Evolutionary conservation across 2,888 invertebrate species (phyloP).

Genomic region (Drosophila gaucha): DNA sequence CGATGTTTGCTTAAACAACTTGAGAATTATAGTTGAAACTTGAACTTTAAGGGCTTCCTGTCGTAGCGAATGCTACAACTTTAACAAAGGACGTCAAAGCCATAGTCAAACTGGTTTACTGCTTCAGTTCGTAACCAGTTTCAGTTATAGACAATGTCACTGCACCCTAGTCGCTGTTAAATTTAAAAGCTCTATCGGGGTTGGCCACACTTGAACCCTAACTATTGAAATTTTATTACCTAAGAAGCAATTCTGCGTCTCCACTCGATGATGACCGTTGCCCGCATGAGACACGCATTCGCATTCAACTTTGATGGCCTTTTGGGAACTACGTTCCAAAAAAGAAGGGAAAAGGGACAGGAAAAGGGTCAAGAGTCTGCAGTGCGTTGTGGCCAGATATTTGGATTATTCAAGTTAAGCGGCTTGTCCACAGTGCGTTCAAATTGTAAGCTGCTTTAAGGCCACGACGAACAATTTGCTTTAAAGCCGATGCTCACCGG

Average conservation of each 20-base stretch:
- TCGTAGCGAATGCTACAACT: too few relatives aligned
- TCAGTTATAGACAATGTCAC: slow-evolving; percentile 39
- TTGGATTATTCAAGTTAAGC: slow-evolving; percentile 82
- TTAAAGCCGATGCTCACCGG: slow-evolving; percentile 44
- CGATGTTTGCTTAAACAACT: slow-evolving; percentile 24
- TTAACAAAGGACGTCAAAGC: slow-evolving; percentile 25
- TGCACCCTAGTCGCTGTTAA: slow-evolving; percentile 25
- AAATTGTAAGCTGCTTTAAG: slow-evolving; percentile 74
- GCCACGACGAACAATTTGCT: slow-evolving; percentile 36
- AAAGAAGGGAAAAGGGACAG: neutral
- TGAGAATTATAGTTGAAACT: slow-evolving; percentile 51
- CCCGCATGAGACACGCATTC: slow-evolving; percentile 53
- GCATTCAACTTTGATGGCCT: slow-evolving; percentile 50
- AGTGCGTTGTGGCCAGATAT: slow-evolving; percentile 77
- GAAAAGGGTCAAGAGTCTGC: slow-evolving; percentile 71
- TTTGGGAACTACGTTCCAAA: slow-evolving; percentile 17
- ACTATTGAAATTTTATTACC: slow-evolving; percentile 70
- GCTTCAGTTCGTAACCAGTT: slow-evolving; percentile 32
- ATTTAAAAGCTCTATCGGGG: slow-evolving; percentile 36
- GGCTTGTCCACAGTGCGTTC: slow-evolving; percentile 66
- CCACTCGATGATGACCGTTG: slow-evolving; percentile 34
- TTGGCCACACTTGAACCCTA: slow-evolving; percentile 25
- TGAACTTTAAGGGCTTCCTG: neutral
- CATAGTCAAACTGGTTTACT: slow-evolving; percentile 42
- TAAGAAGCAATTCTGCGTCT: slow-evolving; percentile 42